phyloP scores from a whole-genome alignment of 2,113 vertebrate genomes.

The Trochalopteron elliotii region DNA sequence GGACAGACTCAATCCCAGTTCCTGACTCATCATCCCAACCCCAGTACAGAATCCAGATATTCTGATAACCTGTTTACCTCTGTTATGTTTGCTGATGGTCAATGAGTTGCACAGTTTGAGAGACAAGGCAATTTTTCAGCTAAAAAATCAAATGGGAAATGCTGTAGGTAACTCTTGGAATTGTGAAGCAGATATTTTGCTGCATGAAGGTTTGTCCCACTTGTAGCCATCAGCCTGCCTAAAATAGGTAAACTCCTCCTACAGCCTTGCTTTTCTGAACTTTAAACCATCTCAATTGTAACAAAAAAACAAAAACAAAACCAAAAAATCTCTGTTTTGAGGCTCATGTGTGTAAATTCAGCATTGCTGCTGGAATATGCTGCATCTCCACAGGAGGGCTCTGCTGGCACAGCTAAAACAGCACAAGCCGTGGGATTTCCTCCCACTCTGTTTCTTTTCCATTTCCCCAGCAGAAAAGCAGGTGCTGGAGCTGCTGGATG shows the following conservation, averaged over 20 bases:
- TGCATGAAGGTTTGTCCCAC: neutral
- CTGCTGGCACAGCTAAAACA: slow-evolving; percentile 7
- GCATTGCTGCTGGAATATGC: neutral
- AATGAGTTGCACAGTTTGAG: neutral
- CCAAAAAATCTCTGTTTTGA: neutral
- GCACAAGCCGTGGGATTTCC: neutral
- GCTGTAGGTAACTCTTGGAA: neutral
- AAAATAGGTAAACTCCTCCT: neutral
- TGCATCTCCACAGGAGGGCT: slow-evolving; percentile 51
- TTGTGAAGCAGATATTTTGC: neutral
- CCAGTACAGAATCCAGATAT: neutral
- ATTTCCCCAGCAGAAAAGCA: neutral
- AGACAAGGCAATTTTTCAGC: neutral
- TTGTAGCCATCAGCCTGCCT: accelerated
- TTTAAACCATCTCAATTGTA: neutral
- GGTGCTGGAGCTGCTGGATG: neutral
- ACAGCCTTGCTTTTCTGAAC: neutral
- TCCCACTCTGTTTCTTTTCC: neutral
- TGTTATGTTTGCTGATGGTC: neutral
- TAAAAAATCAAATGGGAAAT: neutral
- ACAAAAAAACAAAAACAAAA: neutral
- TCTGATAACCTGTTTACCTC: neutral
- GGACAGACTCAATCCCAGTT: neutral
- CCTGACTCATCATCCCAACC: neutral
- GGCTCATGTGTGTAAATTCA: neutral